phyloP scores from a whole-genome alignment of 2,888 invertebrate species.

The Vesta saturnalis region DNA sequence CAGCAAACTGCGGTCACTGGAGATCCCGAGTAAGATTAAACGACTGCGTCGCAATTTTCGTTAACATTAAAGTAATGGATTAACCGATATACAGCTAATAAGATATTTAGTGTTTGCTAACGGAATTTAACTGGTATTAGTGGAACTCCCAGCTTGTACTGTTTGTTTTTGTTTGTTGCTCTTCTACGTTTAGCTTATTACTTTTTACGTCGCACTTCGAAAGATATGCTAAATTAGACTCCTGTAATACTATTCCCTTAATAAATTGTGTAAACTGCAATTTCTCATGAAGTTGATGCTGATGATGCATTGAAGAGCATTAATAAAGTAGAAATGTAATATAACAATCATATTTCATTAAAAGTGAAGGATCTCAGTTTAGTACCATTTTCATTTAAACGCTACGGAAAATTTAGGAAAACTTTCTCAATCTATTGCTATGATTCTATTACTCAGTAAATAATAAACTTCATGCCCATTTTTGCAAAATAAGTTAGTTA shows the following conservation, averaged over 20 bases:
- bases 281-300: neutral
- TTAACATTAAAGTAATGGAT: conserved; percentile 49
- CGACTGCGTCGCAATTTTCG: conserved; percentile 49
- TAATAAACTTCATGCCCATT: no score
- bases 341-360: neutral
- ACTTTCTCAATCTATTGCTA: no score
- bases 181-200: conserved; percentile 26
- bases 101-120: conserved; percentile 54
- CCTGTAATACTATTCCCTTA: neutral
- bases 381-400: neutral
- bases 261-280: neutral
- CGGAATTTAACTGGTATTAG: conserved; percentile 29
- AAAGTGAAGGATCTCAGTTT: neutral
- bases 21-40: conserved; percentile 56
- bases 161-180: conserved; percentile 26
- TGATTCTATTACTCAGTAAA: no score
- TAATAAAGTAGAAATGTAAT: neutral
- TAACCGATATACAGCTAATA: conserved; percentile 49
- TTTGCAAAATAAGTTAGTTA: no score
- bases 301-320: neutral
- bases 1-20: conserved; percentile 55
- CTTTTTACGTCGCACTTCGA: conserved; percentile 19
- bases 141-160: conserved; percentile 24
- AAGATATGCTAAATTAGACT: conserved; percentile 22
- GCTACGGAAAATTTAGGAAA: neutral